Base-by-base conservation (phyloP, 2,888 invertebrate genomes). In the Andrena bucephala region DNA sequence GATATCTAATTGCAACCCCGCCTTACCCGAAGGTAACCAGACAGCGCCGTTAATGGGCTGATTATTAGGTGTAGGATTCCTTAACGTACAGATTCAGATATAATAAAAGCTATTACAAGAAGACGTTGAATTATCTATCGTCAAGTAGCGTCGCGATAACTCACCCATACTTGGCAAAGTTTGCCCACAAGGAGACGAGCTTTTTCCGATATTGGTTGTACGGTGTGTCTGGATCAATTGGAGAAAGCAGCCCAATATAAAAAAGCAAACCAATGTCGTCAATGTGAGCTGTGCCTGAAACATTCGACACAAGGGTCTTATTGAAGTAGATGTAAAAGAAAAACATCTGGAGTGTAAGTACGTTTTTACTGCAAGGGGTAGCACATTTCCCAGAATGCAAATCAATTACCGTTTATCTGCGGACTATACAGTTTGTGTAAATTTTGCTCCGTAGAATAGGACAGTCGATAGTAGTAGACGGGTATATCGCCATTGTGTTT, bases 181-280 rank as follows among this genome's bases (percentile, higher is more conserved):
- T 96, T 0, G 96, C 95, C 96, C 96, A 96, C 93, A 96, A 93
- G 29, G 94, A 91, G 20, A 95, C 94, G 89, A 96, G 92, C 31
- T 94, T 93, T 31, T 94, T 92, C 7, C 94, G 93, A 6, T 95
- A 93, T 27, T 94, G 20, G 24, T 72, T 76, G 50, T 81, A 77
- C 1, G 81, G 81, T 88, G 89, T 90, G 0, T 89, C 80, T 10
- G 90, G 74, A 73, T 90, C 83, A 0, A 88, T 72, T 0, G 90
- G 73, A n/a, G 85, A 62, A 10, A 85, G 42, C 0, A 20, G 8
- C 60, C 77, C 69, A 91, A 48, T 94, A 85, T 95, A 95, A 31
- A 96, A 94, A 2, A 96, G 69, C 86, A 96, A 96, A 16, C 95
- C 95, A 1, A 95, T 93, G 0, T 96, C 96, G 85, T 96, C 96